Percentiles rank a stretch among this genome's conserved stretches.
Evolutionary conservation across 2,797 vertebrate species (phyloP).

Genomic region (Threskiornis aethiopicus): DNA sequence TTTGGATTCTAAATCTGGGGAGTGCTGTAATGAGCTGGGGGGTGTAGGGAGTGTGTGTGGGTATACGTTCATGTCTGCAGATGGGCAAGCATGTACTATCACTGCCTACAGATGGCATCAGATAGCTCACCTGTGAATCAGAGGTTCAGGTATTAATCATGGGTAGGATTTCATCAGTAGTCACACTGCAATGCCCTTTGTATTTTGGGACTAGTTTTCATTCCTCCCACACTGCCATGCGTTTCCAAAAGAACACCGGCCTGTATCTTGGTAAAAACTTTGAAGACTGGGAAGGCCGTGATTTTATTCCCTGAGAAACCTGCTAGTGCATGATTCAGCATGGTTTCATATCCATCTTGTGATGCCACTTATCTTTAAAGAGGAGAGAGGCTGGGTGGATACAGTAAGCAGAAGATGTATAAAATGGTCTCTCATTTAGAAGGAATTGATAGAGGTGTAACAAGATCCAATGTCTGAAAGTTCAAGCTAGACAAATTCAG

Average conservation of each 20-base stretch:
- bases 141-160: background rate
- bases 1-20: background rate
- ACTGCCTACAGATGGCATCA: background rate
- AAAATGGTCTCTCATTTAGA: background rate
- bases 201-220: background rate
- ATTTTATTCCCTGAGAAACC: background rate
- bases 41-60: background rate
- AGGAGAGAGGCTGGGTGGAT: background rate
- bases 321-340: background rate
- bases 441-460: background rate
- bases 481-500: background rate
- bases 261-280: background rate
- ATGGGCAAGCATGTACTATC: background rate
- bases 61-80: background rate
- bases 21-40: background rate
- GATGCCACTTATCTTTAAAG: background rate
- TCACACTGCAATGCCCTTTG: background rate
- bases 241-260: background rate
- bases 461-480: background rate
- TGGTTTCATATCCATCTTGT: background rate
- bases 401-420: background rate
- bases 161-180: background rate
- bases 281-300: background rate
- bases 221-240: accelerated
- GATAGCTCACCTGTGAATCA: background rate